Conservation (phyloP, 1,140 invertebrate species). For the Drosophila azteca region DNA sequence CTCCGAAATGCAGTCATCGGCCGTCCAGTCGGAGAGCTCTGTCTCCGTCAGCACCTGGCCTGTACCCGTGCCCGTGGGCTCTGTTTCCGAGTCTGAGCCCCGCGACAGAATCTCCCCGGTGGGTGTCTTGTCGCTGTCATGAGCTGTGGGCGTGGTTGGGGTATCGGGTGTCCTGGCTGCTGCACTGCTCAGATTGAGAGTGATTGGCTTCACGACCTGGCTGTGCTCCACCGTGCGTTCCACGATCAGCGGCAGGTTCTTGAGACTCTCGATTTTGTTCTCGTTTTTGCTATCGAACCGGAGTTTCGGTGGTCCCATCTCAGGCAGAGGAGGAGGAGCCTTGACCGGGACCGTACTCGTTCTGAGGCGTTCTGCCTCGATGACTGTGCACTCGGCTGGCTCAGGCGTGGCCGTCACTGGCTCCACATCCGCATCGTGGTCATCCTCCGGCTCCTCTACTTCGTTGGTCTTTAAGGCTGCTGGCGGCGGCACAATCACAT, state of each 20-base stretch:
- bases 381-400: constrained; percentile 72
- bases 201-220: constrained; percentile 73
- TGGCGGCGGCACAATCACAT: constrained; percentile 61
- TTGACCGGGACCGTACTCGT: background rate
- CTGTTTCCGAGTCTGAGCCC: constrained; percentile 84
- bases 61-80: constrained; percentile 86
- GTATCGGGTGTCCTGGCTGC: constrained; percentile 68
- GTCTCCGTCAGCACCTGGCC: constrained; percentile 91
- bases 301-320: constrained; percentile 68
- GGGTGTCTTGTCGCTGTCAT: constrained; percentile 81
- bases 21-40: constrained; percentile 93
- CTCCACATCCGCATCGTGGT: constrained; percentile 61
- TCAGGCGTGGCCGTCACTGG: constrained; percentile 76
- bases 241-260: constrained; percentile 77
- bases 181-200: constrained; percentile 59
- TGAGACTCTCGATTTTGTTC: constrained; percentile 82
- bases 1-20: constrained; percentile 90
- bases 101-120: constrained; percentile 63
- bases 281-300: constrained; percentile 83
- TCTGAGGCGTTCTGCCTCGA: constrained; percentile 42
- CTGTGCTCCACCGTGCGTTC: constrained; percentile 55
- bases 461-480: constrained; percentile 64
- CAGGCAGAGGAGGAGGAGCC: constrained; percentile 56
- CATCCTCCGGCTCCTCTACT: constrained; percentile 59
- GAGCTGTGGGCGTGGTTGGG: constrained; percentile 68